phyloP scores from a whole-genome alignment of 2,797 vertebrate genomes.

The Leuciscus waleckii region DNA sequence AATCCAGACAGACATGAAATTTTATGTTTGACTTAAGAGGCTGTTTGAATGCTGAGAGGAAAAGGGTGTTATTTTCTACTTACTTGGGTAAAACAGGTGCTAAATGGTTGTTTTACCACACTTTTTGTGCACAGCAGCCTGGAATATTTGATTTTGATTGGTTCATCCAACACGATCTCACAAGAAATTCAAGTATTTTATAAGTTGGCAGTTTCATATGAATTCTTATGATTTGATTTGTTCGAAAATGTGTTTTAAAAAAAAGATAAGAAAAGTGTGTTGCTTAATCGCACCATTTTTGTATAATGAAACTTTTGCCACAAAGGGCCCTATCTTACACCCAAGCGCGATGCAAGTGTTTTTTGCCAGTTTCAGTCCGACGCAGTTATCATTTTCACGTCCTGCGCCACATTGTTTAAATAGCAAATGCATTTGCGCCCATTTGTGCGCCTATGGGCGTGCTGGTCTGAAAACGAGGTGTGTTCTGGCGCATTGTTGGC shows the following conservation, averaged over 20 bases:
- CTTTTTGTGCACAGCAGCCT: background rate
- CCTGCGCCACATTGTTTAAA: too few relatives aligned
- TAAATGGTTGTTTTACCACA: background rate
- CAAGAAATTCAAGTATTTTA: background rate
- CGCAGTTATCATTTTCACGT: too few relatives aligned
- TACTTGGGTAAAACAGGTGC: background rate
- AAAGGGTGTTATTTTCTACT: background rate
- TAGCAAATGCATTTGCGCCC: too few relatives aligned
- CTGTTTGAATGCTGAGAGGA: constrained; percentile 15
- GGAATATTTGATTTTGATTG: background rate
- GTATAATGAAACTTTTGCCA: background rate
- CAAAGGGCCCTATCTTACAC: too few relatives aligned
- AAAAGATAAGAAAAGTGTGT: too few relatives aligned
- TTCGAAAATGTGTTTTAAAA: background rate
- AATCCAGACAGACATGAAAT: constrained; percentile 18
- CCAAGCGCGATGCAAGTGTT: too few relatives aligned
- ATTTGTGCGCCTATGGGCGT: too few relatives aligned
- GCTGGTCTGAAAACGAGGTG: too few relatives aligned
- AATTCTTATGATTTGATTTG: background rate
- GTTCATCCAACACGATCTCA: background rate
- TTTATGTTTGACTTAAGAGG: constrained; percentile 4
- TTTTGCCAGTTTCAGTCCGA: too few relatives aligned
- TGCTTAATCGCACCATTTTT: background rate
- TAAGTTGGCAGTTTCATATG: background rate
- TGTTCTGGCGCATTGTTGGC: too few relatives aligned